Percentiles rank a stretch among this genome's conserved stretches.
Conservation (phyloP, 2,888 invertebrate species). For the Seira ritae region DNA sequence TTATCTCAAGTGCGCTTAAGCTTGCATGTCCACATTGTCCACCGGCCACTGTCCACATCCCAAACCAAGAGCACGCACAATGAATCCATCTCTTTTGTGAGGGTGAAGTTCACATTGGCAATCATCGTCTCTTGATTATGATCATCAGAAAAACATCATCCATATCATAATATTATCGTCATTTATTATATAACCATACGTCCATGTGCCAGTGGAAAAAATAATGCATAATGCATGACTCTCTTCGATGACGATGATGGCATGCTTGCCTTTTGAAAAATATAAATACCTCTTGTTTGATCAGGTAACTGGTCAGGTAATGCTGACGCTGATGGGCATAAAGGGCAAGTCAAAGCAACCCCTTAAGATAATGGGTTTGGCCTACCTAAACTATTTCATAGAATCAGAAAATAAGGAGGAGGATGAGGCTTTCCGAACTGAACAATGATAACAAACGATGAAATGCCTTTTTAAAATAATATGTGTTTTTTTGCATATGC, state of each 20-base stretch:
- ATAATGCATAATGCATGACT: slow-evolving; percentile 20
- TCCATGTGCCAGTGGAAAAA: slow-evolving; percentile 39
- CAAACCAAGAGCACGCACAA: too few relatives aligned
- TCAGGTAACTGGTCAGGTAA: background rate
- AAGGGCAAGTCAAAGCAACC: background rate
- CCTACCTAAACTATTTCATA: slow-evolving; percentile 54
- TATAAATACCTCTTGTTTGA: background rate
- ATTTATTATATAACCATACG: background rate
- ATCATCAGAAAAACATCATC: slow-evolving; percentile 31
- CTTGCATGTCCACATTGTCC: background rate
- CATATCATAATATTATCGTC: slow-evolving; percentile 18
- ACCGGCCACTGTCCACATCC: too few relatives aligned
- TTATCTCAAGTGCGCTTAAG: too few relatives aligned
- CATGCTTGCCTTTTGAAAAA: background rate
- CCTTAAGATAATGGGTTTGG: slow-evolving; percentile 51
- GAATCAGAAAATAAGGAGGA: too few relatives aligned
- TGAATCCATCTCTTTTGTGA: too few relatives aligned
- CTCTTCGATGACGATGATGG: background rate
- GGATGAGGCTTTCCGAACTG: too few relatives aligned
- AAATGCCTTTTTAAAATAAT: too few relatives aligned
- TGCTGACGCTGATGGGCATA: background rate
- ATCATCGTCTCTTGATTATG: slow-evolving; percentile 14
- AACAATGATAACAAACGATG: too few relatives aligned
- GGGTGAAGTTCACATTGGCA: too few relatives aligned
- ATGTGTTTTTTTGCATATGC: background rate